Percentiles rank a stretch among this genome's conserved stretches.
These are phyloP conservation scores for Eutrigla gurnardus DNA, from an alignment of 2,797 vertebrate genomes.

Conservation along the genomic window DNA sequence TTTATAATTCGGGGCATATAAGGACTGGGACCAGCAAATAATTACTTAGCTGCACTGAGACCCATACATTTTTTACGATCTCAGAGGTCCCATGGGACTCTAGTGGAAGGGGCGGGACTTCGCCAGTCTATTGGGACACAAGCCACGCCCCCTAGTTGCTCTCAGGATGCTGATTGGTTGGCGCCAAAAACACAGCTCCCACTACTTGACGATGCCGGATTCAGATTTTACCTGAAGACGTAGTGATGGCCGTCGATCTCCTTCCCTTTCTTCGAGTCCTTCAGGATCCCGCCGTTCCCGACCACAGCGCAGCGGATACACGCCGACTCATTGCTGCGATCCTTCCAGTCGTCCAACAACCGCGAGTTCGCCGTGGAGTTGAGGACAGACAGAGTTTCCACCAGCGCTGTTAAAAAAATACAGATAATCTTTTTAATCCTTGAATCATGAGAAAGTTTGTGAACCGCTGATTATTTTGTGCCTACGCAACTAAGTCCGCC, in stretches of 20 bases:
- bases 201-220: too few species aligned
- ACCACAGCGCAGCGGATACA: constrained; percentile 87
- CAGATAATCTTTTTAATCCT: neutral
- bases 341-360: constrained; percentile 84
- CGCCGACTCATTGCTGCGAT: neutral
- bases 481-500: neutral
- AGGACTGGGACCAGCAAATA: too few species aligned
- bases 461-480: neutral
- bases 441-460: neutral
- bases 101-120: too few species aligned
- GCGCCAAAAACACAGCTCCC: too few species aligned
- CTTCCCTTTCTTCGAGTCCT: constrained; percentile 78
- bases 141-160: too few species aligned
- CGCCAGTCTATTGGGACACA: too few species aligned
- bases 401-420: constrained; percentile 70
- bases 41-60: too few species aligned
- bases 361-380: constrained; percentile 75
- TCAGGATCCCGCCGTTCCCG: constrained; percentile 88
- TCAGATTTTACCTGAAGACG: constrained; percentile 83
- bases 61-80: too few species aligned
- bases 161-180: too few species aligned
- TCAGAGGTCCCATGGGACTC: too few species aligned
- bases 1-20: too few species aligned
- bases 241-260: constrained; percentile 88
- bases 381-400: constrained; percentile 76